Percentiles rank a stretch among this genome's conserved stretches.
Evolutionary conservation across 37 sponge, comb jelly and placozoan genomes (phyloP).

Genomic region (Dysidea cf. avara): DNA sequence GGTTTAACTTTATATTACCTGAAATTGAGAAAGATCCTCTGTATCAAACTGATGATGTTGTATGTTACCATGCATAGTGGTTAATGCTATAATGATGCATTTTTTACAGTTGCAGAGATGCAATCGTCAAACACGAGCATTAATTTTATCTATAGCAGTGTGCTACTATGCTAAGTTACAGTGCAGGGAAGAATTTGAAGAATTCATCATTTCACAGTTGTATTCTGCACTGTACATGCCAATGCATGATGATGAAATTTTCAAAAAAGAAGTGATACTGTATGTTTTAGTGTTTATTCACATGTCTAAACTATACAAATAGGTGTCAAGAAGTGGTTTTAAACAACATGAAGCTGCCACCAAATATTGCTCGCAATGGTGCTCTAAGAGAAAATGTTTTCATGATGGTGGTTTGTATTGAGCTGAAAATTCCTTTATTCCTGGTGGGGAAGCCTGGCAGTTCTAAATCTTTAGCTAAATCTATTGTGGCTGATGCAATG

Average conservation of each 20-base stretch:
- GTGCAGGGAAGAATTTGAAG: constrained; percentile 15
- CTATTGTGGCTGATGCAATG: constrained; percentile 43
- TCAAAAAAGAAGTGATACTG: background rate
- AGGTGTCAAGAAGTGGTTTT: constrained; percentile 58
- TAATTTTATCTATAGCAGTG: constrained; percentile 37
- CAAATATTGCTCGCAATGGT: constrained; percentile 55
- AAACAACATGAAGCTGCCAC: constrained; percentile 30
- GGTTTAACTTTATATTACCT: constrained; percentile 15
- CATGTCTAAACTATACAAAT: background rate
- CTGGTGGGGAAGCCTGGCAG: constrained; percentile 75
- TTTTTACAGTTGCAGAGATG: no score
- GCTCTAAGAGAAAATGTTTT: constrained; percentile 79
- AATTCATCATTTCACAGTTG: background rate
- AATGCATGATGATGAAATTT: no score
- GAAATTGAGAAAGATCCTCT: no score
- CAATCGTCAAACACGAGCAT: background rate
- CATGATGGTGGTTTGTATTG: constrained; percentile 80
- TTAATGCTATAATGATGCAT: no score
- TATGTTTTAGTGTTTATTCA: background rate
- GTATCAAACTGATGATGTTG: no score
- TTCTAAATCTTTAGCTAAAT: constrained; percentile 66
- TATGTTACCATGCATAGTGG: no score
- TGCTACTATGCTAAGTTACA: constrained; percentile 36
- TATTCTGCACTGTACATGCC: constrained; percentile 6
- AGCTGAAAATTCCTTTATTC: constrained; percentile 66